phyloP scores from a whole-genome alignment of 2,797 vertebrate genomes.

The Brachymystax lenok region DNA sequence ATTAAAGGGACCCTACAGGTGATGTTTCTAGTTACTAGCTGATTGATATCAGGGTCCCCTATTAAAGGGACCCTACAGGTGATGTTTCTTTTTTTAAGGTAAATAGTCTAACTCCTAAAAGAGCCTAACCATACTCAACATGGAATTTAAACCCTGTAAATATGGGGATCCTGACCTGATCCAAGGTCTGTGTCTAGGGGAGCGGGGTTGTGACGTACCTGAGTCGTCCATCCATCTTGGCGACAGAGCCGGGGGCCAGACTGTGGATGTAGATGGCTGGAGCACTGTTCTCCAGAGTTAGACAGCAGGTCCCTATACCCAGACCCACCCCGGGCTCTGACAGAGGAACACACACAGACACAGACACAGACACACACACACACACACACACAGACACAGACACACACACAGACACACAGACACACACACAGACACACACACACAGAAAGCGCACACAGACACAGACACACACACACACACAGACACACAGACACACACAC shows the following conservation, averaged over 20 bases:
- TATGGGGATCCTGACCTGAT: not conserved
- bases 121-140: no score
- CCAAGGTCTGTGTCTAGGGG: no score
- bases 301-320: conserved; percentile 91
- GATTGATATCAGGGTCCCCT: no score
- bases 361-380: not conserved
- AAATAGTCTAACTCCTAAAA: no score
- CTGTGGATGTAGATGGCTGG: conserved; percentile 96
- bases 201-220: conserved; percentile 74
- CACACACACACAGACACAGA: not conserved
- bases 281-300: conserved; percentile 86
- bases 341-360: conserved; percentile 19
- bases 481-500: not conserved
- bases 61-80: no score
- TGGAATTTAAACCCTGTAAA: no score
- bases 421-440: not conserved
- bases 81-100: no score
- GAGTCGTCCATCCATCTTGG: conserved; percentile 94
- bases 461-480: not conserved
- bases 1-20: no score
- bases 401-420: not conserved
- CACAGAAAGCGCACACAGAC: conserved; percentile 13
- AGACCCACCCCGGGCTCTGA: conserved; percentile 90
- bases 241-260: conserved; percentile 91
- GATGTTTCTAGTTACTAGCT: no score